phyloP scores from a whole-genome alignment of 2,888 invertebrate species.

The Drosophila colorata region DNA sequence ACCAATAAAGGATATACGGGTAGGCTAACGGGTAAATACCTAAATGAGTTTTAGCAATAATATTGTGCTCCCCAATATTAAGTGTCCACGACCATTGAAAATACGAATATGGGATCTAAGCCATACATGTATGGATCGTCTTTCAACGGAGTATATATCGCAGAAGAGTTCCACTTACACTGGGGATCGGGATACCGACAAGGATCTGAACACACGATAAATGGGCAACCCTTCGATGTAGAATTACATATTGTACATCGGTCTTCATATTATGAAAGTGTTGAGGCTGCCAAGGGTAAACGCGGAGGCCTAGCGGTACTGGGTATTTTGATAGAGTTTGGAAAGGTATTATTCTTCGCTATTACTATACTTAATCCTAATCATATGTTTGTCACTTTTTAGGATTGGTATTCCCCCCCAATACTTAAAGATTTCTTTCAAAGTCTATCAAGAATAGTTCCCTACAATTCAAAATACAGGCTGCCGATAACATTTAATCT shows the following conservation, averaged over 20 bases:
- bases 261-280: neutral
- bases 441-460: too few relatives aligned
- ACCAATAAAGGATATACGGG: conserved; percentile 4
- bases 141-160: neutral
- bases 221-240: neutral
- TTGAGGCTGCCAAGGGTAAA: neutral
- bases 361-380: neutral
- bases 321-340: neutral
- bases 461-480: too few relatives aligned
- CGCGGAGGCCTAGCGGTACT: neutral
- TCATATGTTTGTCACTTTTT: neutral
- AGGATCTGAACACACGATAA: conserved; percentile 12
- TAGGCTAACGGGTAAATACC: neutral
- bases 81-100: neutral
- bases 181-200: neutral
- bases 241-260: conserved; percentile 23
- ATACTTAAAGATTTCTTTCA: too few relatives aligned
- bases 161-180: conserved; percentile 8
- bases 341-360: neutral
- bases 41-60: neutral
- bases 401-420: too few relatives aligned
- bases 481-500: neutral
- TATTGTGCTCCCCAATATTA: neutral
- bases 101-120: neutral
- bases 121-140: neutral